Evolutionary conservation across 1,140 invertebrate genomes (phyloP).

Genomic region (Rhopalosiphum maidis): DNA sequence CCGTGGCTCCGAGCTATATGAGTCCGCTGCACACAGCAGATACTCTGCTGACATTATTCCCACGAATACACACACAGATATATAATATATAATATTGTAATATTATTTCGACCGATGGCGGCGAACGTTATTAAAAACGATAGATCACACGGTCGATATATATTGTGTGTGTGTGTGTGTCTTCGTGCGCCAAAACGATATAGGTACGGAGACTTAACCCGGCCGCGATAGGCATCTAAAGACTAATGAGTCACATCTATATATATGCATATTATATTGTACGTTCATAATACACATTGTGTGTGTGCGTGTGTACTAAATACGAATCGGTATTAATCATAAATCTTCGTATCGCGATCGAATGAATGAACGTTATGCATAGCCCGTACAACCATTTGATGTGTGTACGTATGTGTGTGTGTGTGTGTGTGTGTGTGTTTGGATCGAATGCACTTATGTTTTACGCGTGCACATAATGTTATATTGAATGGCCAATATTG

Average conservation of each 20-base stretch:
- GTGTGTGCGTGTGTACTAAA: neutral
- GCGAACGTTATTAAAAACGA: slow-evolving; percentile 51
- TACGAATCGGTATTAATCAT: slow-evolving; percentile 36
- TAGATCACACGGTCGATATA: slow-evolving; percentile 56
- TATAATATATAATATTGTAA: neutral
- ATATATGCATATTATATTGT: neutral
- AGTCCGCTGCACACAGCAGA: neutral
- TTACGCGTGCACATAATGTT: neutral
- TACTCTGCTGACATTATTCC: slow-evolving; percentile 53
- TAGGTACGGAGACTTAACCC: neutral
- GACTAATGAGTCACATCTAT: slow-evolving; percentile 52
- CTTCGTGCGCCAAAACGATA: slow-evolving; percentile 43
- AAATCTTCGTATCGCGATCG: slow-evolving; percentile 48
- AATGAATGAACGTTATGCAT: neutral
- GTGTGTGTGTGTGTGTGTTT: neutral
- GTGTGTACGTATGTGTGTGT: neutral
- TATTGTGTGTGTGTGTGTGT: neutral
- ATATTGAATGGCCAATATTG: slow-evolving; percentile 2
- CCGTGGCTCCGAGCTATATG: slow-evolving; percentile 41
- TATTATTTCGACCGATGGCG: slow-evolving; percentile 51
- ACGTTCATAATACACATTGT: neutral
- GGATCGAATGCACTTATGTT: neutral
- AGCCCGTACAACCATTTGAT: neutral
- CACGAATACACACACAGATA: slow-evolving; percentile 13
- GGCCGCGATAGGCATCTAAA: slow-evolving; percentile 33